Base-by-base conservation (phyloP, 1,140 invertebrate species). In the Cydia fagiglandana region DNA sequence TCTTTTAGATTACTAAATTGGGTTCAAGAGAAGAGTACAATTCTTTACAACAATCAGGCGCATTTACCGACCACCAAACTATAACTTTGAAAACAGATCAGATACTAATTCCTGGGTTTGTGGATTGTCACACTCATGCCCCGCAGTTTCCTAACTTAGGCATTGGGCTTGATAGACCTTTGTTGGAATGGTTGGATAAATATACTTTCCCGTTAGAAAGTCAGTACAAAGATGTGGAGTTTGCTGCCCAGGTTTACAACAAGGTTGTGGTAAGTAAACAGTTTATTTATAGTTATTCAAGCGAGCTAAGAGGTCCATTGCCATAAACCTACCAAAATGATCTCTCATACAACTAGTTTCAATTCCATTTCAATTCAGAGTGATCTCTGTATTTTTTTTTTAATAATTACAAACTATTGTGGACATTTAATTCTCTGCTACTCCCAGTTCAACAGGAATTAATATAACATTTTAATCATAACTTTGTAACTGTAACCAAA, bases 101-200 rank as follows among this genome's bases (percentile, higher is more conserved):
- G 91, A 96, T 98, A 87, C 83, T 98, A 5, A 96, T 97, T 81
- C 98, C 98, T 4, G 98, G 98, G 4, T 96, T 99, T 77, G 94
- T 98, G 4, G 98, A 99, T 88, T 96, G 96, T 13, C 98, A 99
- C 82, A 96, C 97, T 64, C 98, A 99, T 94, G 97, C 97, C 0
- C 96, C 97, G 2, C 98, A 98, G 91, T 96, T 96, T 82, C 96
- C 96, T 1, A 98, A 98, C 89, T 90, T 95, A 77, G 97, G 97
- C 7, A 84, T 97, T 12, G 97, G 96, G 0, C 94, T 97, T 75
- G 97, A 98, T 85, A 94, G 95, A 79, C 94, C 95, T 0, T 91
- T 99, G 12, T 89, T 98, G 1, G 96, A 97, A 75, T 98, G 98
- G 98, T 91, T 99, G 0, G 93, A 96, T 47, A 95, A 93, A n/a